Base-by-base conservation (phyloP, 2,888 invertebrate genomes). In the Coremacera marginata region DNA sequence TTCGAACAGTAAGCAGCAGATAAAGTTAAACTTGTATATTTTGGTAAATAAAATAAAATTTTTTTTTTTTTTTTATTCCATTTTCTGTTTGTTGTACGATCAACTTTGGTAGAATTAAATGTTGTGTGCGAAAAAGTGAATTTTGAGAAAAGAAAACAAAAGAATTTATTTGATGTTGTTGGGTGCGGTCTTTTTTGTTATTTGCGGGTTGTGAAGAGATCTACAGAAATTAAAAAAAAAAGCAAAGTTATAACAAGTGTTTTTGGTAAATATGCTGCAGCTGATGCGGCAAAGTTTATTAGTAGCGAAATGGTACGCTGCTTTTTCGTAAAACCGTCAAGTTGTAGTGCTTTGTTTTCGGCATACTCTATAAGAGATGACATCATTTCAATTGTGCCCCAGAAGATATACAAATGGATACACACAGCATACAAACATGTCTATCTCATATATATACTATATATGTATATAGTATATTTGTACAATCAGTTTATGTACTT, bases 31-130 rank as follows among this genome's bases (percentile, higher is more conserved):
- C 63, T 75, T n/a, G 70, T 77, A 70, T 75, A 67, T 80, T 74
- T 80, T 79, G 82, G 82, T 82, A 82, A 82, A 82, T 81, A 82
- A 70, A 77, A 72, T 76, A n/a, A 51, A 27, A n/a, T n/a, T n/a
- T n/a, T n/a, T n/a, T n/a, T 70, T 60, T 9, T 77, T 37, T 67
- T 44, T 72, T 62, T 27, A 74, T 51, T 57, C 62, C 72, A 16
- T 44, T 44, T 51, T 73, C 1, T 63, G 5, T 49, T 60, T 62
- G n/a, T 44, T 72, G 25, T 62, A 49, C 62, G 19, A 37, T 60
- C 1, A 16, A 55, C n/a, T 25, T 70, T 31, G 34, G 70, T 60
- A 57, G 5, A 55, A 55, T 27, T 27, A 65, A 65, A 71, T 51
- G 55, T 51, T 51, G 19, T 25, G 75, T 60, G 60, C 63, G 22